These are phyloP conservation scores for Lasioglossum oenotherae DNA, from an alignment of 2,888 invertebrate species.

Conservation along the genomic window DNA sequence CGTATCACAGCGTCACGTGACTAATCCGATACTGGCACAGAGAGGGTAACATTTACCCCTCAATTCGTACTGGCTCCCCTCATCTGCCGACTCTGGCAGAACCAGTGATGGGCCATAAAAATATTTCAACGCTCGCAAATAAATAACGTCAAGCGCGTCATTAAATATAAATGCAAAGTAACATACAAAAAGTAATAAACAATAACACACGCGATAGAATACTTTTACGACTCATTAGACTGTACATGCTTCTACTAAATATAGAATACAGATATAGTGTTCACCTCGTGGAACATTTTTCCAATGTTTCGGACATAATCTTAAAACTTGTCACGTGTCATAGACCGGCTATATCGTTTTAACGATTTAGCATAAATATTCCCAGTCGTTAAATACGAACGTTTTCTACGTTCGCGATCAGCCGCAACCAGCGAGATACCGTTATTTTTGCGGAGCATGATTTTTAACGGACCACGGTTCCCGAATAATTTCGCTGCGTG, in stretches of 20 bases:
- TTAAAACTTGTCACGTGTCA: neutral
- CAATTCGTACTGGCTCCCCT: too few relatives aligned
- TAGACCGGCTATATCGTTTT: neutral
- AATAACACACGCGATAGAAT: neutral
- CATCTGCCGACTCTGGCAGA: too few relatives aligned
- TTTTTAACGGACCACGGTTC: neutral
- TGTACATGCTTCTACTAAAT: too few relatives aligned
- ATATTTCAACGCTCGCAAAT: neutral
- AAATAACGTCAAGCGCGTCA: neutral
- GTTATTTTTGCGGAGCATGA: neutral
- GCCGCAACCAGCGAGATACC: neutral
- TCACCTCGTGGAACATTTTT: neutral
- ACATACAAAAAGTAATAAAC: neutral
- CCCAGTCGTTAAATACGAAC: too few relatives aligned
- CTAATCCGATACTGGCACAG: too few relatives aligned
- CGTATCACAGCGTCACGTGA: too few relatives aligned
- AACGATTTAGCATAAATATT: neutral
- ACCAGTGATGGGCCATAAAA: neutral
- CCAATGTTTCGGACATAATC: neutral
- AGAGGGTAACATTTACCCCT: too few relatives aligned
- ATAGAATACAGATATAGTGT: too few relatives aligned
- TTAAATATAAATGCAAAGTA: neutral
- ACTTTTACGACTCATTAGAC: neutral
- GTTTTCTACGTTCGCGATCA: neutral
- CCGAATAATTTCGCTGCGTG: neutral